phyloP scores from a whole-genome alignment of 1,140 invertebrate genomes.

The Brevipalpus yothersi region DNA sequence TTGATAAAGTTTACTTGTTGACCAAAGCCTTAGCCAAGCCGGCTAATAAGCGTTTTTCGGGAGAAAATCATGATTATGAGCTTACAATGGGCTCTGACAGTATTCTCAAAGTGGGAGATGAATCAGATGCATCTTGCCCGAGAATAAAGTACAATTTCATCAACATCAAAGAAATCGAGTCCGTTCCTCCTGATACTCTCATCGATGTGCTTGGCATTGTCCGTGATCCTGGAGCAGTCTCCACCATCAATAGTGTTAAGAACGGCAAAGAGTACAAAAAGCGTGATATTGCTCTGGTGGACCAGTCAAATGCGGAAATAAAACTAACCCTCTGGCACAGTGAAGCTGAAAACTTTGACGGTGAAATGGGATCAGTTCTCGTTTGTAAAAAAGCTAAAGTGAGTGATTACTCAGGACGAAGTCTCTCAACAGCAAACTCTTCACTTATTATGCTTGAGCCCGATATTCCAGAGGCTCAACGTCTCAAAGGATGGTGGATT shows the following conservation, averaged over 20 bases:
- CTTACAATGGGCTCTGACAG: slow-evolving; percentile 66
- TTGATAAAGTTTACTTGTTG: slow-evolving; percentile 25
- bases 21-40: background rate
- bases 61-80: slow-evolving; percentile 79
- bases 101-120: slow-evolving; percentile 37
- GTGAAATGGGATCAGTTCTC: slow-evolving; percentile 43
- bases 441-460: slow-evolving; percentile 45
- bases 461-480: slow-evolving; percentile 59
- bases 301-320: slow-evolving; percentile 52
- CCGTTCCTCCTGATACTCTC: slow-evolving; percentile 18
- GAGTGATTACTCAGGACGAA: slow-evolving; percentile 42
- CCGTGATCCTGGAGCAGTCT: slow-evolving; percentile 41
- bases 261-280: slow-evolving; percentile 65
- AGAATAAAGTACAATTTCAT: slow-evolving; percentile 56
- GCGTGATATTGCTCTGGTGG: slow-evolving; percentile 61
- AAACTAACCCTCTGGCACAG: slow-evolving; percentile 29
- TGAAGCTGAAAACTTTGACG: slow-evolving; percentile 56
- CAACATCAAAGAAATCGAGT: slow-evolving; percentile 44
- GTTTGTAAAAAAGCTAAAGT: slow-evolving; percentile 50
- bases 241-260: slow-evolving; percentile 38
- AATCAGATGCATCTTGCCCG: slow-evolving; percentile 31
- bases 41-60: slow-evolving; percentile 6
- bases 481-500: slow-evolving; percentile 70
- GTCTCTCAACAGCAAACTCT: slow-evolving; percentile 7
- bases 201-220: slow-evolving; percentile 76